These are phyloP conservation scores for Anolis carolinensis DNA, from an alignment of 2,113 vertebrate species.

Conservation along the genomic window DNA sequence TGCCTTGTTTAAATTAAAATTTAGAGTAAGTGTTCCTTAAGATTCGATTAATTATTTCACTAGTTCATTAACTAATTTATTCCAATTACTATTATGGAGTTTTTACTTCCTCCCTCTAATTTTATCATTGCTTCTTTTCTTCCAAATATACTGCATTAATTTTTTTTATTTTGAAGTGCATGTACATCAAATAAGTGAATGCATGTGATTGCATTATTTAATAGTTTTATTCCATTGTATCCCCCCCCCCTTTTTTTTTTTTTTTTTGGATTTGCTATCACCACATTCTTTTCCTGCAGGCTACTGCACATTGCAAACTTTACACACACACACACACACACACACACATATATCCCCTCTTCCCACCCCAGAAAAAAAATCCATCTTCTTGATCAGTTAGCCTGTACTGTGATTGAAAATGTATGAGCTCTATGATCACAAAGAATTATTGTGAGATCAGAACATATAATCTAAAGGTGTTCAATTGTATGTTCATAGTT, in stretches of 20 bases:
- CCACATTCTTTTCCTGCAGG: background rate
- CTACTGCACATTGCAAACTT: background rate
- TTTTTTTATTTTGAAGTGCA: background rate
- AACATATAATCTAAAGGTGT: slow-evolving; percentile 10
- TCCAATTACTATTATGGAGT: no score
- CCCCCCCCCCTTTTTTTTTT: background rate
- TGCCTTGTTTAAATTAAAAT: no score
- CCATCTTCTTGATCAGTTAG: background rate
- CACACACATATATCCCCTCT: slow-evolving; percentile 8
- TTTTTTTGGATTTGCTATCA: background rate
- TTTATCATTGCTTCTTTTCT: background rate
- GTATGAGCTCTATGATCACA: slow-evolving; percentile 46
- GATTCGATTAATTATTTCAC: no score
- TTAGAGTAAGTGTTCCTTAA: no score
- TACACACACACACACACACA: no score
- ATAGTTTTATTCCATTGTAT: background rate
- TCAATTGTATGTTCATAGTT: slow-evolving; percentile 35
- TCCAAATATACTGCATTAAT: background rate
- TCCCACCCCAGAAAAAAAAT: background rate
- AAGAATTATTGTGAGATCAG: slow-evolving; percentile 37
- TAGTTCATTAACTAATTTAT: no score
- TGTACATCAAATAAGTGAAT: slow-evolving; percentile 10
- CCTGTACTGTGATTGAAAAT: slow-evolving; percentile 42
- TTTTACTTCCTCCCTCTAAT: background rate
- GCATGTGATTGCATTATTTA: no score